These are phyloP conservation scores for Pseudorasbora parva DNA, from an alignment of 2,113 vertebrate genomes.

Conservation along the genomic window DNA sequence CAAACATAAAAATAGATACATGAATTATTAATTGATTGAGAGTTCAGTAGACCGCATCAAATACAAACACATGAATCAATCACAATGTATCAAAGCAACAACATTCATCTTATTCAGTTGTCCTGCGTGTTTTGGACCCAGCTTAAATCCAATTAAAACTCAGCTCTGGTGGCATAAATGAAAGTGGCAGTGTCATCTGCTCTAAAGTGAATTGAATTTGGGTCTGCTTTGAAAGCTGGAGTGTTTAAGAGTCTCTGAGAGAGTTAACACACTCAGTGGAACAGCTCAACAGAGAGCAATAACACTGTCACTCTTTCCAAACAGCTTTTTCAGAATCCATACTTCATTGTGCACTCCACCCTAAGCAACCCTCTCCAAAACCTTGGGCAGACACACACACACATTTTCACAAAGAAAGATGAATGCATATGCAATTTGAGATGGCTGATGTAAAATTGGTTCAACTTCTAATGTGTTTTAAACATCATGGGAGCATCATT, in stretches of 20 bases:
- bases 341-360: conserved; percentile 53
- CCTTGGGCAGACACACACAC: conserved; percentile 12
- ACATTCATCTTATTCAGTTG: neutral
- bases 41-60: neutral
- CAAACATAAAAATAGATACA: conserved; percentile 1
- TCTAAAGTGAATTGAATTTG: neutral
- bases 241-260: conserved; percentile 17
- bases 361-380: conserved; percentile 33
- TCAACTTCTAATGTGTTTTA: conserved; percentile 31
- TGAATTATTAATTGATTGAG: neutral
- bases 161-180: conserved; percentile 6
- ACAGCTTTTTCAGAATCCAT: neutral
- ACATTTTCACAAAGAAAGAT: conserved; percentile 12
- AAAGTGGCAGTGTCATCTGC: conserved; percentile 19
- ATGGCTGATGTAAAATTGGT: conserved; percentile 25
- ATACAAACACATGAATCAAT: neutral
- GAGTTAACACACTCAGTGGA: neutral
- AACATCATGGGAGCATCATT: conserved; percentile 13
- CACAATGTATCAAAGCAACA: neutral
- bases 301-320: conserved; percentile 54
- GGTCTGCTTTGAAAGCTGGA: neutral
- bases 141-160: neutral
- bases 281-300: conserved; percentile 6
- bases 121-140: neutral
- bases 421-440: conserved; percentile 21